phyloP scores from a whole-genome alignment of 2,888 invertebrate genomes.

The Camptogramma bilineatum region DNA sequence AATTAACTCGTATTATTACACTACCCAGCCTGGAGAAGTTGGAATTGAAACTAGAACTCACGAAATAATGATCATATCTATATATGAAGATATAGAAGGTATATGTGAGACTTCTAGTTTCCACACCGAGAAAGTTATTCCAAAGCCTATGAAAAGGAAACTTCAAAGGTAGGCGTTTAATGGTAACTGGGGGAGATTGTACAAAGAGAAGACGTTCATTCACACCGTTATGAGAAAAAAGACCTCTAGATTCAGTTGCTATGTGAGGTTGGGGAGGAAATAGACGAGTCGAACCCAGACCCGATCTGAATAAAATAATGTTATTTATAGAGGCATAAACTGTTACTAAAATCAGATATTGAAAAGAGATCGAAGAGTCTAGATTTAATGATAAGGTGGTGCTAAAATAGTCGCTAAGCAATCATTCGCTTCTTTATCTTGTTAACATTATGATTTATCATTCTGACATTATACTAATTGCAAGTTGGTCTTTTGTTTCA shows the following conservation, averaged over 20 bases:
- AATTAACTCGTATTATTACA: background rate
- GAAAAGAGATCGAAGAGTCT: too few species aligned
- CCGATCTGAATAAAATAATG: too few species aligned
- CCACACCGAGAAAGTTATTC: conserved; percentile 30
- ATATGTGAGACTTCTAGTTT: conserved; percentile 19
- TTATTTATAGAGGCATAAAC: too few species aligned
- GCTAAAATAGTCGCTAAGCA: too few species aligned
- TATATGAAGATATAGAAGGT: background rate
- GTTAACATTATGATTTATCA: too few species aligned
- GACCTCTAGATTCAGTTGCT: conserved; percentile 29
- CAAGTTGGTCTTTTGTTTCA: too few species aligned
- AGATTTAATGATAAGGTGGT: too few species aligned
- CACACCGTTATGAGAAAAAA: conserved; percentile 40
- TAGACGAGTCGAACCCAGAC: background rate
- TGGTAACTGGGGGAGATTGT: conserved; percentile 46
- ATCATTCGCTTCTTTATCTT: too few species aligned
- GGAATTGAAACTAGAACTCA: conserved; percentile 1
- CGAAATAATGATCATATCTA: conserved; percentile 12
- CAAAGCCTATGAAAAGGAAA: conserved; percentile 38
- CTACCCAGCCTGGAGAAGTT: background rate
- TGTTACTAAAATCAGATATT: too few species aligned
- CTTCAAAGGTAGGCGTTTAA: conserved; percentile 38
- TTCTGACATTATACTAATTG: too few species aligned
- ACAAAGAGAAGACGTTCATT: conserved; percentile 49
- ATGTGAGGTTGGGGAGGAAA: conserved; percentile 9